Conservation (phyloP, 2,888 invertebrate genomes). For the Phania funesta region DNA sequence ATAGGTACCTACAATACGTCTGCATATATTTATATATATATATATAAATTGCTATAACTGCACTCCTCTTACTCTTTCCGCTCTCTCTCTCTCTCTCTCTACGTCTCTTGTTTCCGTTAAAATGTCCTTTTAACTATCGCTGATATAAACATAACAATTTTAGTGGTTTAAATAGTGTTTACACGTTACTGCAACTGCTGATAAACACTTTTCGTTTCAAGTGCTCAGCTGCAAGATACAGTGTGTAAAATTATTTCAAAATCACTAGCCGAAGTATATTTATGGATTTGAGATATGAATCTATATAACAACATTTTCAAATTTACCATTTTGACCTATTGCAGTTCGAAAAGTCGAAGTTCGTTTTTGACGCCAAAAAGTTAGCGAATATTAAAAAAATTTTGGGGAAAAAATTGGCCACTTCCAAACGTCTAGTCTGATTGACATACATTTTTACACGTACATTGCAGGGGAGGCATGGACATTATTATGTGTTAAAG, state of each 20-base stretch:
- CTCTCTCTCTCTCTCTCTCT: neutral
- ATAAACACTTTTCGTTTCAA: conserved; percentile 9
- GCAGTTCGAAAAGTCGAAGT: too few relatives aligned
- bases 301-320: too few relatives aligned
- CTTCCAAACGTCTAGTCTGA: too few relatives aligned
- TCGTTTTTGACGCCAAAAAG: too few relatives aligned
- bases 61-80: neutral
- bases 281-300: too few relatives aligned
- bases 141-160: conserved; percentile 51
- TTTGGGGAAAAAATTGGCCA: too few relatives aligned
- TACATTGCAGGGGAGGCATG: too few relatives aligned
- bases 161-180: conserved; percentile 55
- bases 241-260: neutral
- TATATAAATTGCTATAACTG: neutral
- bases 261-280: too few relatives aligned
- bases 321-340: too few relatives aligned
- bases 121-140: conserved; percentile 7
- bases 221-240: neutral
- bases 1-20: neutral
- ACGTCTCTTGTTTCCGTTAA: neutral
- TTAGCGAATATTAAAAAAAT: too few relatives aligned
- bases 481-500: too few relatives aligned
- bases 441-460: too few relatives aligned
- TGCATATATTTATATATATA: neutral
- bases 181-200: conserved; percentile 21